Base-by-base conservation (phyloP, 2,888 invertebrate genomes). In the Ligdia adustata region DNA sequence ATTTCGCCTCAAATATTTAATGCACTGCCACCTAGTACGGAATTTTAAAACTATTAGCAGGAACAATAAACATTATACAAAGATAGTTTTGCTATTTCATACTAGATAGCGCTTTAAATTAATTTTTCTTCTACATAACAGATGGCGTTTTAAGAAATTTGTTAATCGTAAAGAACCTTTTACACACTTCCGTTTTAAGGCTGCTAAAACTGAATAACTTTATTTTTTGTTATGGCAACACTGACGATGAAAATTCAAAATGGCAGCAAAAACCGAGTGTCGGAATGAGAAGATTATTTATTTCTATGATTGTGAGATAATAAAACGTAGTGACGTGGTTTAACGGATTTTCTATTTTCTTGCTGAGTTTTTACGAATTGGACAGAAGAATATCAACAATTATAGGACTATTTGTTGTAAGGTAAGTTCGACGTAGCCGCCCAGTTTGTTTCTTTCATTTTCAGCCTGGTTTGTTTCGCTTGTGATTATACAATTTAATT, bases 261-360 rank as follows among this genome's bases (percentile, higher is more conserved):
- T 88, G 88, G 87, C 80, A 79, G 85, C 37, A 27, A 27, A 69
- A 69, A 64, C 34, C 41, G 68, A 62, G 62, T 66, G 63, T 61
- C 62, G 52, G 55, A 54, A 39, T 60, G 62, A 55, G 57, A 53
- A 37, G 52, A 60, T 39, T 52, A 65, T 69, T 58, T 76, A 75
- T 76, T 70, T 75, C 61, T 69, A 60, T 60, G 66, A 69, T 75
- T 72, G 72, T 75, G 72, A 63, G 66, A 61, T 71, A 67, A 65
- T 75, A 72, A 69, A 72, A 66, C 62, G 65, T 51, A 70, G 86
- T 87, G 86, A 84, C 86, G 87, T 85, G 84, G 79, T 80, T 73
- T 77, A 79, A 78, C 78, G 75, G 72, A 79, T 64, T 70, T 71
- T 63, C 61, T 59, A 72, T 66, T 64, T 63, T 76, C 64, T 52